A percentile compares a stretch with the other conserved stretches of the same genome.
Conservation (phyloP, 2,888 invertebrate species). For the Erpobdella octoculata region DNA sequence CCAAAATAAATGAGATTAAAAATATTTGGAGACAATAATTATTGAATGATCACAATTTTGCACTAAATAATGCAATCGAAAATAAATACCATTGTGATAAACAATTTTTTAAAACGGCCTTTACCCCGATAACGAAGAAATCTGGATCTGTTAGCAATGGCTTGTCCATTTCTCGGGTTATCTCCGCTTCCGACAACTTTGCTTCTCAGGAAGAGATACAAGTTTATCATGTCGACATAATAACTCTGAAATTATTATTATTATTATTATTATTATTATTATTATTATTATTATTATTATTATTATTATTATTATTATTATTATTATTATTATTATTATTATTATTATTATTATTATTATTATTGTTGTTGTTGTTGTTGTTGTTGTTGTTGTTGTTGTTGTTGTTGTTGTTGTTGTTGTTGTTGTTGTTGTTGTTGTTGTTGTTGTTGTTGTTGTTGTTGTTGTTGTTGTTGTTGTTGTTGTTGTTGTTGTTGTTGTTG, state of each 20-base stretch:
- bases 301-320: background rate
- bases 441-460: background rate
- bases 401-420: constrained; percentile 7
- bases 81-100: too few relatives aligned
- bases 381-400: background rate
- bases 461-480: background rate
- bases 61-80: too few relatives aligned
- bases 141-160: background rate
- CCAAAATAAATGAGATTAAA: too few relatives aligned
- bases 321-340: background rate
- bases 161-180: background rate
- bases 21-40: too few relatives aligned
- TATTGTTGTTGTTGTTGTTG: background rate
- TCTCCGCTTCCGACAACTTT: background rate
- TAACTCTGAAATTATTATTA: too few relatives aligned
- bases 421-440: constrained; percentile 10
- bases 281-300: background rate
- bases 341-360: background rate
- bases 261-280: too few relatives aligned
- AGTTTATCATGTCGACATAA: background rate
- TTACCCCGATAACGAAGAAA: too few relatives aligned
- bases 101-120: too few relatives aligned
- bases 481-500: background rate
- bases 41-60: too few relatives aligned
- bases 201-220: constrained; percentile 1